Percentiles rank a stretch among this genome's conserved stretches.
phyloP scores from a whole-genome alignment of 2,888 invertebrate species.

The Polymixis lichenea region DNA sequence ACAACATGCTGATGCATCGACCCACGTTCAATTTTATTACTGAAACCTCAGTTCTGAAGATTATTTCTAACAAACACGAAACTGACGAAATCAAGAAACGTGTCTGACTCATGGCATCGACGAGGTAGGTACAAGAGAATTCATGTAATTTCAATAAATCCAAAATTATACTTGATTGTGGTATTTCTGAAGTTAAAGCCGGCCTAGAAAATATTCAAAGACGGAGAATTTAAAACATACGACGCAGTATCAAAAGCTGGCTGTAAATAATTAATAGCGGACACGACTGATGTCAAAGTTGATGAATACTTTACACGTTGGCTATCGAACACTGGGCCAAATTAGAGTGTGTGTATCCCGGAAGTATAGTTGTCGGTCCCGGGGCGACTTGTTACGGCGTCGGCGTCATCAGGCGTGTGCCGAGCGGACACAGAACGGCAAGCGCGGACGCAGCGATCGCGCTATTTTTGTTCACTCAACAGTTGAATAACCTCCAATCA shows the following conservation, averaged over 20 bases:
- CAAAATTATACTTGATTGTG: conserved; percentile 30
- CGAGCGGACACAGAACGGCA: conserved; percentile 72
- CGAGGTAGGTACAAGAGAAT: conserved; percentile 7
- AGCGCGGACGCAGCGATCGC: conserved; percentile 81
- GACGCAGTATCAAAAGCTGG: conserved; percentile 36
- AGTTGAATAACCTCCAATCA: conserved; percentile 91
- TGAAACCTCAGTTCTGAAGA: conserved; percentile 63
- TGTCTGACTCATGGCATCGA: conserved; percentile 51
- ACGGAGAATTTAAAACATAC: conserved; percentile 12
- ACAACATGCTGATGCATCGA: conserved; percentile 71
- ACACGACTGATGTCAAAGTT: conserved; percentile 50
- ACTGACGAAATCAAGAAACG: conserved; percentile 53
- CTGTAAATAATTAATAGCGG: conserved; percentile 44
- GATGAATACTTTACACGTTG: conserved; percentile 60
- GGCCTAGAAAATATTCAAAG: conserved; percentile 18
- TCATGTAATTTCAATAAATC: conserved; percentile 37
- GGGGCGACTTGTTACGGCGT: conserved; percentile 69
- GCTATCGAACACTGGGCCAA: conserved; percentile 73
- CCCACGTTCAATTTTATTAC: conserved; percentile 73
- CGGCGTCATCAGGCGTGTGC: conserved; percentile 70
- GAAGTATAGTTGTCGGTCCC: conserved; percentile 78
- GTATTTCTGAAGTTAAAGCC: conserved; percentile 17
- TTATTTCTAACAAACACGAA: conserved; percentile 62
- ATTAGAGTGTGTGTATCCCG: conserved; percentile 81
- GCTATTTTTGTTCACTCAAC: conserved; percentile 88